Evolutionary conservation across 1,140 invertebrate species (phyloP).

Genomic region (Mycetomoellerius zeteki): DNA sequence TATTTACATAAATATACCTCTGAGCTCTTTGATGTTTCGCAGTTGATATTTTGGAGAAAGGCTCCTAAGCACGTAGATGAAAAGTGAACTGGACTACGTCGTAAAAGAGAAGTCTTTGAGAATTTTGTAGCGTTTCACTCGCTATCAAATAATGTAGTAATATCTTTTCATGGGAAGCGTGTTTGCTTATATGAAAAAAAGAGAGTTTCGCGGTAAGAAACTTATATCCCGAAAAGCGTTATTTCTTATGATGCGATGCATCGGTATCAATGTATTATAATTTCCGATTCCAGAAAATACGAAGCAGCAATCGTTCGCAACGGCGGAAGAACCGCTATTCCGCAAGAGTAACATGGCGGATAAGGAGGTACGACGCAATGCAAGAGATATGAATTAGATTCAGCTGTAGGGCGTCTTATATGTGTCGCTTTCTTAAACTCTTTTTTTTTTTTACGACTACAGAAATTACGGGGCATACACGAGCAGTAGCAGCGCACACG

Average conservation of each 20-base stretch:
- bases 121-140: constrained; percentile 13
- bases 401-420: constrained; percentile 31
- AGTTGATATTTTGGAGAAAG: constrained; percentile 50
- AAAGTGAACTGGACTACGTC: constrained; percentile 38
- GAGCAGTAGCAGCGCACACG: constrained; percentile 30
- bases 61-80: background rate
- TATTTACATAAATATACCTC: constrained; percentile 37
- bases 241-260: background rate
- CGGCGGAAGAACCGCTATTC: constrained; percentile 41
- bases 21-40: constrained; percentile 36
- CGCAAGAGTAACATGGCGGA: constrained; percentile 23
- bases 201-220: background rate
- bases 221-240: background rate
- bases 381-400: constrained; percentile 50
- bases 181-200: background rate
- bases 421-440: constrained; percentile 52
- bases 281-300: constrained; percentile 30
- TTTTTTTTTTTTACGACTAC: constrained; percentile 47
- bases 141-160: background rate
- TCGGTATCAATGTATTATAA: constrained; percentile 22
- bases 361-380: constrained; percentile 20
- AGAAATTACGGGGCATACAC: constrained; percentile 36
- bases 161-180: background rate
- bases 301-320: constrained; percentile 18
- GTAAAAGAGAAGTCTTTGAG: background rate